Conservation (phyloP, 2,888 invertebrate species). For the Eupithecia pulchellata region DNA sequence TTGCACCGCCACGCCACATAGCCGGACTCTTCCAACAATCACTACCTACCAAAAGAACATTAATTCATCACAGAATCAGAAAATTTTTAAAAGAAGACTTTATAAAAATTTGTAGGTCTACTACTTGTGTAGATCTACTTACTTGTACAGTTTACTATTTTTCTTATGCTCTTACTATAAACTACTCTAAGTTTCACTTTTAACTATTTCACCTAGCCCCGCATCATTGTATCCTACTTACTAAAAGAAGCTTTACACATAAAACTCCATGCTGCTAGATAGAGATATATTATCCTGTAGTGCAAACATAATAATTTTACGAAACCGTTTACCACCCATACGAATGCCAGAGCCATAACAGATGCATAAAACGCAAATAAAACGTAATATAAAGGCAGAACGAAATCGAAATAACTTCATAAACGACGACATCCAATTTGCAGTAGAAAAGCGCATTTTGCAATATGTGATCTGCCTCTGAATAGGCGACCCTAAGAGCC, state of each 20-base stretch:
- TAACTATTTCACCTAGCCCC: background rate
- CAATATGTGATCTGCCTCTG: conserved; percentile 37
- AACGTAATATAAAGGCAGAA: conserved; percentile 21
- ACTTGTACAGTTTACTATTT: too few relatives aligned
- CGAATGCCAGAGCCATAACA: background rate
- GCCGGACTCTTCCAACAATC: too few relatives aligned
- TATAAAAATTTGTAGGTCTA: too few relatives aligned
- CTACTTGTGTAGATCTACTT: too few relatives aligned
- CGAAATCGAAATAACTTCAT: conserved; percentile 25
- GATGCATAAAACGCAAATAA: conserved; percentile 24
- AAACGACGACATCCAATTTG: conserved; percentile 37
- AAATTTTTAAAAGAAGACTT: too few relatives aligned
- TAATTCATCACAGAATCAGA: too few relatives aligned
- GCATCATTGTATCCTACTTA: background rate
- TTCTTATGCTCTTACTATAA: too few relatives aligned
- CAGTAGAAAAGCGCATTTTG: conserved; percentile 9
- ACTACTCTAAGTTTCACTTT: background rate
- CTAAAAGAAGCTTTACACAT: background rate
- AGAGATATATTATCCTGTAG: background rate
- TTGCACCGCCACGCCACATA: too few relatives aligned
- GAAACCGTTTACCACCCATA: background rate
- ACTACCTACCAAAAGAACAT: too few relatives aligned
- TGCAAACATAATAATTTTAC: background rate
- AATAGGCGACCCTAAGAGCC: conserved; percentile 53
- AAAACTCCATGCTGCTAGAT: background rate